Conservation (phyloP, 1,140 invertebrate genomes). For the Lasioglossum baleicum region DNA sequence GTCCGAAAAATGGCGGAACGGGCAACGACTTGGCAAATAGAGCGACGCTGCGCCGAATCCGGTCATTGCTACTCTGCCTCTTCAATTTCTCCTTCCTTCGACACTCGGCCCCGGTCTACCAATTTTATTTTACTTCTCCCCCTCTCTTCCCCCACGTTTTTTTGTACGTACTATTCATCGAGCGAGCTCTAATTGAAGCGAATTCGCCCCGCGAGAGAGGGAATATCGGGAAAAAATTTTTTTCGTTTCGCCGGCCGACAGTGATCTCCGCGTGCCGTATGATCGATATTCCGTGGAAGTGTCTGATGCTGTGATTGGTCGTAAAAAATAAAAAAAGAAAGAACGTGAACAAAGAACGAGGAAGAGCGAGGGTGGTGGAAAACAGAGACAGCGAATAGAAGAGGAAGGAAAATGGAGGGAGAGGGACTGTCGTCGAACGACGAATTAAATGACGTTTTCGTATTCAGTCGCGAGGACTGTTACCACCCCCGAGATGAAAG, state of each 20-base stretch:
- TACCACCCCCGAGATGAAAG: slow-evolving; percentile 51
- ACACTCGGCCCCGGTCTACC: slow-evolving; percentile 5
- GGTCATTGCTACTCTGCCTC: slow-evolving; percentile 4
- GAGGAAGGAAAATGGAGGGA: not conserved
- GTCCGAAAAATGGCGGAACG: not conserved
- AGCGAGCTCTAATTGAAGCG: slow-evolving; percentile 60
- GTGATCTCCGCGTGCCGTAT: slow-evolving; percentile 50
- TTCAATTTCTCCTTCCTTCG: slow-evolving; percentile 10
- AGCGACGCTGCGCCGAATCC: slow-evolving; percentile 14
- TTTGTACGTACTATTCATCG: slow-evolving; percentile 60
- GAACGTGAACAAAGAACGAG: slow-evolving; percentile 12
- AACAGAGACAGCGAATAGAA: slow-evolving; percentile 4
- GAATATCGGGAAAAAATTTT: slow-evolving; percentile 54
- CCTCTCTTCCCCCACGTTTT: not conserved
- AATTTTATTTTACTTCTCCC: slow-evolving; percentile 16
- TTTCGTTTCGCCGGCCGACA: slow-evolving; percentile 44
- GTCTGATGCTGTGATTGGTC: slow-evolving; percentile 60
- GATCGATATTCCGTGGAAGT: slow-evolving; percentile 56
- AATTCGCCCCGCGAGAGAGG: slow-evolving; percentile 33
- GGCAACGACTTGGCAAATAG: not conserved
- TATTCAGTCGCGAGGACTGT: slow-evolving; percentile 54
- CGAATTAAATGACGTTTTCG: slow-evolving; percentile 65
- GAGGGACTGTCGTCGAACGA: slow-evolving; percentile 51
- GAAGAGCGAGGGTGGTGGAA: not conserved
- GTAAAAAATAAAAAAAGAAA: slow-evolving; percentile 18